These are phyloP conservation scores for Axinella damicornis DNA, from an alignment of 37 sponge, comb jelly and placozoan species.

Conservation along the genomic window DNA sequence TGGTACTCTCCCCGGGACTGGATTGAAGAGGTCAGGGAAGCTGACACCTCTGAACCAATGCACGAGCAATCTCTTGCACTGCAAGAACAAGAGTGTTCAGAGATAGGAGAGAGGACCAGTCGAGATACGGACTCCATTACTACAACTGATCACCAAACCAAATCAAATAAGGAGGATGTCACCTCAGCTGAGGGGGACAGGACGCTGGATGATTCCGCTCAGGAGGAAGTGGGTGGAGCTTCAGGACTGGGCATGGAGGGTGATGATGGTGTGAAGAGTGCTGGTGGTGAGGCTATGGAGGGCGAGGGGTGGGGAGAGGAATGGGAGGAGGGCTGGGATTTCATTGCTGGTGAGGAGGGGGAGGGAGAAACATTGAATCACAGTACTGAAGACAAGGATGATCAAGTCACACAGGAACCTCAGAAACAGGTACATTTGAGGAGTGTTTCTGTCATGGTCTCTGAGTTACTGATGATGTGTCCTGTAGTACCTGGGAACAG, in stretches of 20 bases:
- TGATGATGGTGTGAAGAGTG: neutral
- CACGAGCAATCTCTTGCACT: too few species aligned
- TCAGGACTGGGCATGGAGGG: neutral
- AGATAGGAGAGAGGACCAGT: slow-evolving; percentile 8
- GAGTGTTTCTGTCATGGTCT: too few species aligned
- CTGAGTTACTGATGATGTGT: too few species aligned
- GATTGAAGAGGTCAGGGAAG: slow-evolving; percentile 53
- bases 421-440: neutral
- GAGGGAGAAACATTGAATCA: neutral
- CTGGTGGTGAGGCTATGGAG: neutral
- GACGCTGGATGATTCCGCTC: too few species aligned
- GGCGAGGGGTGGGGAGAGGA: neutral
- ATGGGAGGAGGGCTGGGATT: slow-evolving; percentile 35
- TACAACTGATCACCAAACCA: too few species aligned
- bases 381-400: neutral
- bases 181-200: too few species aligned
- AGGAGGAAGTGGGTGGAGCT: neutral
- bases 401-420: neutral
- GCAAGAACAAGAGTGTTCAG: too few species aligned
- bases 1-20: slow-evolving; percentile 99
- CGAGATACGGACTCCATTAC: too few species aligned
- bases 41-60: too few species aligned
- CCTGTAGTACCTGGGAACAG: too few species aligned
- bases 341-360: neutral
- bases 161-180: too few species aligned